Evolutionary conservation across 2,113 vertebrate genomes (phyloP).

Genomic region (Canis aureus): DNA sequence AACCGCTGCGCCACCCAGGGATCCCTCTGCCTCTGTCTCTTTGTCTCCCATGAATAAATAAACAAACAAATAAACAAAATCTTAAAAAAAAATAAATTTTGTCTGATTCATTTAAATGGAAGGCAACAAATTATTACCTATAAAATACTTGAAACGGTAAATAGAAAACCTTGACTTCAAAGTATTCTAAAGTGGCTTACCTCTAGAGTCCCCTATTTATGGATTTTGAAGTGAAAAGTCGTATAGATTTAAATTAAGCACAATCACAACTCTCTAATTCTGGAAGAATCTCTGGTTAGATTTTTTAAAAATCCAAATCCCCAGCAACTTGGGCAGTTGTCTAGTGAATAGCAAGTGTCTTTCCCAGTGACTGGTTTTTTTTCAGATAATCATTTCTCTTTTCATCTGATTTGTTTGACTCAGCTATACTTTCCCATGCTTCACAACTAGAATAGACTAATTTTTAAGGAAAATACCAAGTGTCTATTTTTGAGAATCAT

Average conservation of each 20-base stretch:
- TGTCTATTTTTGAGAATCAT: constrained; percentile 19
- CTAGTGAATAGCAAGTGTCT: not conserved
- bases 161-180: constrained; percentile 4
- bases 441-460: constrained; percentile 5
- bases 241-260: not conserved
- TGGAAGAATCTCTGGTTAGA: not conserved
- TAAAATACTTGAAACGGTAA: not conserved
- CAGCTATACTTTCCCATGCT: not conserved
- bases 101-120: not conserved
- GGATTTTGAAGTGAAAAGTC: constrained; percentile 36
- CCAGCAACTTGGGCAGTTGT: not conserved
- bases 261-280: not conserved
- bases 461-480: constrained; percentile 22
- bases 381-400: not conserved
- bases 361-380: not conserved
- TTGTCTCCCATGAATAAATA: no score
- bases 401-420: not conserved
- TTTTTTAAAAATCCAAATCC: not conserved
- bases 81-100: not conserved
- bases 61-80: no score
- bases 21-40: no score
- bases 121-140: constrained; percentile 25
- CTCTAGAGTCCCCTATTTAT: not conserved
- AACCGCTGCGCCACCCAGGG: no score
- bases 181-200: not conserved